Percentiles rank a stretch among this genome's conserved stretches.
These are phyloP conservation scores for Centrocercus urophasianus DNA, from an alignment of 2,113 vertebrate genomes.

Conservation along the genomic window DNA sequence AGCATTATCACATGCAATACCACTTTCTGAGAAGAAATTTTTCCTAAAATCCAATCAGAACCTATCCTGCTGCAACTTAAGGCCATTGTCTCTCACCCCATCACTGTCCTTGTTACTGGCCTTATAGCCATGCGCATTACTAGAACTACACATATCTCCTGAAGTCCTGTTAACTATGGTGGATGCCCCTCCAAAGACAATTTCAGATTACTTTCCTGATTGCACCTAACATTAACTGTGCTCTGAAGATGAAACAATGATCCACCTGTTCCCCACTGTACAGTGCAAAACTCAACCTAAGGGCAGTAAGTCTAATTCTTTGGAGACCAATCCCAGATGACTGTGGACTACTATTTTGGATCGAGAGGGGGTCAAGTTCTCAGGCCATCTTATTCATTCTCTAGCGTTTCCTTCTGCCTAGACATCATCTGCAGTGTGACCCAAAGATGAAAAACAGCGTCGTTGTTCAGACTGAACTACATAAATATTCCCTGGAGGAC, in stretches of 20 bases:
- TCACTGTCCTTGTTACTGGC: background rate
- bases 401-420: background rate
- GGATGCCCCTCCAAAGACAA: background rate
- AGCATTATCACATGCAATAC: too few relatives aligned
- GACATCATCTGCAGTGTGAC: background rate
- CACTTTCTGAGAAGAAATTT: too few relatives aligned
- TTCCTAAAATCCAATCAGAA: too few relatives aligned
- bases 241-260: background rate
- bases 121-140: background rate
- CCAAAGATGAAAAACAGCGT: background rate
- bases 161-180: background rate
- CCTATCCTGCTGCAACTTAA: too few relatives aligned
- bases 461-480: background rate
- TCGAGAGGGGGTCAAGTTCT: background rate
- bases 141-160: background rate
- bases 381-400: background rate
- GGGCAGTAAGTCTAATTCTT: background rate
- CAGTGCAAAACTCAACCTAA: background rate
- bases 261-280: background rate
- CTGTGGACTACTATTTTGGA: background rate
- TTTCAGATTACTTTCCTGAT: background rate
- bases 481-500: rapidly evolving
- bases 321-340: background rate
- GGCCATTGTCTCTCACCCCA: too few relatives aligned
- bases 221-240: background rate